phyloP scores from a whole-genome alignment of 2,113 vertebrate species.

The Dermatemys mawii region DNA sequence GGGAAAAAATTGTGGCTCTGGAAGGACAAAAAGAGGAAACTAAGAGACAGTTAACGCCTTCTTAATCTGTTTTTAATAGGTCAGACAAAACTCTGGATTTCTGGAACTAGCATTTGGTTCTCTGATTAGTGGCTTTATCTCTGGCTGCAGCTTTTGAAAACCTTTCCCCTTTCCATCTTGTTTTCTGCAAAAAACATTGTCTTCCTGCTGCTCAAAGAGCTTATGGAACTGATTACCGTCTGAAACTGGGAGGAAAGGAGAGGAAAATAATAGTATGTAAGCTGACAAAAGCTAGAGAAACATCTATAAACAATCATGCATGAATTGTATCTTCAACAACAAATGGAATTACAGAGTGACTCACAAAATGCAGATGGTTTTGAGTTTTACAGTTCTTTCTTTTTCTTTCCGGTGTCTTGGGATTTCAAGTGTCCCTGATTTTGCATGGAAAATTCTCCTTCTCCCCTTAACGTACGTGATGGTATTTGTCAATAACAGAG shows the following conservation, averaged over 20 bases:
- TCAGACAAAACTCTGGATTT: neutral
- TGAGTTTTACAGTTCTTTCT: slow-evolving; percentile 36
- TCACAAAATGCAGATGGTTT: slow-evolving; percentile 61
- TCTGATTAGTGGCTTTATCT: slow-evolving; percentile 41
- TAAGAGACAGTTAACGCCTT: neutral
- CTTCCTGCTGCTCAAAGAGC: slow-evolving; percentile 50
- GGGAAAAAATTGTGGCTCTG: accelerated
- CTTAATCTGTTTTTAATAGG: neutral
- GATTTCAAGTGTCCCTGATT: slow-evolving; percentile 63
- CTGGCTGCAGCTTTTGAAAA: slow-evolving; percentile 38
- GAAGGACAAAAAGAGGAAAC: neutral
- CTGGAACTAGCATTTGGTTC: slow-evolving; percentile 21
- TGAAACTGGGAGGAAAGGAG: slow-evolving; percentile 22
- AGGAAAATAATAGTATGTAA: slow-evolving; percentile 1
- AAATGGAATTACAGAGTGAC: slow-evolving; percentile 63
- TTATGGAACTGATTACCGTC: slow-evolving; percentile 46
- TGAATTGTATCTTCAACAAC: slow-evolving; percentile 59
- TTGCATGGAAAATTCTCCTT: neutral
- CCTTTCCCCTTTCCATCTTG: slow-evolving; percentile 31
- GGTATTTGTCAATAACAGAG: neutral
- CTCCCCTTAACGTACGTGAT: neutral
- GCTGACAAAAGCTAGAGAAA: slow-evolving; percentile 51
- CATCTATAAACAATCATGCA: slow-evolving; percentile 57
- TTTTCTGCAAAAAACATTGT: slow-evolving; percentile 29
- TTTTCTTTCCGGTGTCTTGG: slow-evolving; percentile 55